Evolutionary conservation across 2,888 invertebrate species (phyloP).

Genomic region (Bembecia ichneumoniformis): DNA sequence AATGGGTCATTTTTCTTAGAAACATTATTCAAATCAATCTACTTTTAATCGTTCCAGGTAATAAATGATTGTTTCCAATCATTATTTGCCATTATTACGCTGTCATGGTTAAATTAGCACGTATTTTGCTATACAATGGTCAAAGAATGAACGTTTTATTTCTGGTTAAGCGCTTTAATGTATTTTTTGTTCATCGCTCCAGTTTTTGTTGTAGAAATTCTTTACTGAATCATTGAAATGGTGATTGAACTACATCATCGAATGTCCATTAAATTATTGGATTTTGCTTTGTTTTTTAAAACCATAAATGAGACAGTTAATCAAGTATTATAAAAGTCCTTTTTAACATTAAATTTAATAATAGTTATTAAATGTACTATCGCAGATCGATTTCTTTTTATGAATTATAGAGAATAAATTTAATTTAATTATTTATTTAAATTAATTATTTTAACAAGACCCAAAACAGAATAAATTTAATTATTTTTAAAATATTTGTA

Average conservation of each 20-base stretch:
- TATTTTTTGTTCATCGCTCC: slow-evolving; percentile 12
- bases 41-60: slow-evolving; percentile 17
- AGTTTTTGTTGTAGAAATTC: slow-evolving; percentile 21
- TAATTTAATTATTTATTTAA: too few relatives aligned
- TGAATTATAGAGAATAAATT: too few relatives aligned
- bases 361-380: too few relatives aligned
- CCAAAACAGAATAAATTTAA: too few relatives aligned
- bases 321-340: too few relatives aligned
- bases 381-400: too few relatives aligned
- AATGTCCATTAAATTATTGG: not conserved
- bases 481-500: too few relatives aligned
- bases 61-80: slow-evolving; percentile 21
- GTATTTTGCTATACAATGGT: slow-evolving; percentile 13
- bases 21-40: slow-evolving; percentile 17
- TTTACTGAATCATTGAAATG: slow-evolving; percentile 7
- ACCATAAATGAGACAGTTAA: too few relatives aligned
- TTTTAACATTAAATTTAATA: too few relatives aligned
- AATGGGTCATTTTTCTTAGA: slow-evolving; percentile 4
- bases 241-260: not conserved
- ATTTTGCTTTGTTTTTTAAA: not conserved
- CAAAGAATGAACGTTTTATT: slow-evolving; percentile 20
- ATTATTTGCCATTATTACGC: slow-evolving; percentile 6
- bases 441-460: too few relatives aligned
- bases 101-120: slow-evolving; percentile 22
- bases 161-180: slow-evolving; percentile 17